These are phyloP conservation scores for Leptopilina clavipes DNA, from an alignment of 1,140 invertebrate genomes.

Conservation along the genomic window DNA sequence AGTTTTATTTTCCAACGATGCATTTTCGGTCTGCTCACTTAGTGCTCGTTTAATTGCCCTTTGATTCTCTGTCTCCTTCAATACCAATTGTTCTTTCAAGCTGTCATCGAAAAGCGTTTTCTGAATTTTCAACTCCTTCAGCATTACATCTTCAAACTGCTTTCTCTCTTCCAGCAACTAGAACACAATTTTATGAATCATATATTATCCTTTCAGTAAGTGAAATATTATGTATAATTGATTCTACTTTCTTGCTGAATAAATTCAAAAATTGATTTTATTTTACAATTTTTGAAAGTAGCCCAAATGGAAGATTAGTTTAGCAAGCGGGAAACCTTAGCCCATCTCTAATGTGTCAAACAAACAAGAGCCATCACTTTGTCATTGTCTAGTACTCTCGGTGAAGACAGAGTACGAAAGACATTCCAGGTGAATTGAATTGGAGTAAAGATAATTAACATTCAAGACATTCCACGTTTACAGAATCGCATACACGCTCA, in stretches of 20 bases:
- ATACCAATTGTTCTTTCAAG: conserved; percentile 82
- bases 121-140: conserved; percentile 86
- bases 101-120: conserved; percentile 90
- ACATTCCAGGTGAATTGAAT: conserved; percentile 19
- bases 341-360: neutral
- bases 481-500: neutral
- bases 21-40: conserved; percentile 83
- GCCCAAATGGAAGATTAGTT: neutral
- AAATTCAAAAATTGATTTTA: neutral
- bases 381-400: conserved; percentile 9
- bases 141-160: conserved; percentile 83
- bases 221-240: too few relatives aligned
- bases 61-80: conserved; percentile 83
- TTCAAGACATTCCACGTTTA: conserved; percentile 25
- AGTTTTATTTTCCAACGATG: conserved; percentile 82
- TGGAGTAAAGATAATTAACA: conserved; percentile 7
- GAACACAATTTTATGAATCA: conserved; percentile 45
- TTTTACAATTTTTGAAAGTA: neutral
- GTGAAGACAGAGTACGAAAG: neutral
- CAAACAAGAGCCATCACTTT: neutral
- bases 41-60: conserved; percentile 79
- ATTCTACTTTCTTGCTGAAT: too few relatives aligned
- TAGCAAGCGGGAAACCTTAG: neutral
- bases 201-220: too few relatives aligned
- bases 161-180: conserved; percentile 80